Percentiles rank a stretch among this genome's conserved stretches.
phyloP scores from a whole-genome alignment of 2,888 invertebrate species.

The Latrodectus hesperus region DNA sequence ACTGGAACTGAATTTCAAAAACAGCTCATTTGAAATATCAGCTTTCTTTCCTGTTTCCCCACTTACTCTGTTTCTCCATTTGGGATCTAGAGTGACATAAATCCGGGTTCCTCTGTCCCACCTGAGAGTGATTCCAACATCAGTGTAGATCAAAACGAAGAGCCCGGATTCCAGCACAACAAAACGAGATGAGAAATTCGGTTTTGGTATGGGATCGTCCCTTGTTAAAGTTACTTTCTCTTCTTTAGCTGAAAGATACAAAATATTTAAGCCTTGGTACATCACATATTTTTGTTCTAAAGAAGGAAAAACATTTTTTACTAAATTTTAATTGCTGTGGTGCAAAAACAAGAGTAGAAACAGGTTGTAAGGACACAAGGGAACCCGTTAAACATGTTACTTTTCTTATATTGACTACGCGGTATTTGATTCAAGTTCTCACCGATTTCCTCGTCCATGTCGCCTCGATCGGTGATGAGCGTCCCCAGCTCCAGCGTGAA shows the following conservation, averaged over 20 bases:
- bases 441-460: constrained; percentile 20
- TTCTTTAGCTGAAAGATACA: constrained; percentile 18
- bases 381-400: too few relatives aligned
- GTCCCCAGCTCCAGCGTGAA: constrained; percentile 79
- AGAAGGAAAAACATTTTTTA: too few relatives aligned
- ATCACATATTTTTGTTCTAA: too few relatives aligned
- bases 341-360: too few relatives aligned
- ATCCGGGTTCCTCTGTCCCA: constrained; percentile 91
- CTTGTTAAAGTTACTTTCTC: constrained; percentile 39
- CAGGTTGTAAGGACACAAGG: too few relatives aligned
- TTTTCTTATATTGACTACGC: too few relatives aligned
- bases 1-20: too few relatives aligned
- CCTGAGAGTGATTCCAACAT: constrained; percentile 85
- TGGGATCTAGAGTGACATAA: constrained; percentile 85
- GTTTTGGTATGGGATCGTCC: constrained; percentile 52
- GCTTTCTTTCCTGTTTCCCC: too few relatives aligned
- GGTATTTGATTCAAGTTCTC: not conserved
- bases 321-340: too few relatives aligned
- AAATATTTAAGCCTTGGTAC: not conserved
- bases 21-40: too few relatives aligned
- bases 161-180: constrained; percentile 82
- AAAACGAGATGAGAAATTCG: constrained; percentile 76
- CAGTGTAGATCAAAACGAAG: constrained; percentile 85
- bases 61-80: constrained; percentile 85
- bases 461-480: constrained; percentile 12